Evolutionary conservation across 2,888 invertebrate genomes (phyloP), one percentile per base, ranked within the genome.

Genomic region (Apamea crenata): DNA sequence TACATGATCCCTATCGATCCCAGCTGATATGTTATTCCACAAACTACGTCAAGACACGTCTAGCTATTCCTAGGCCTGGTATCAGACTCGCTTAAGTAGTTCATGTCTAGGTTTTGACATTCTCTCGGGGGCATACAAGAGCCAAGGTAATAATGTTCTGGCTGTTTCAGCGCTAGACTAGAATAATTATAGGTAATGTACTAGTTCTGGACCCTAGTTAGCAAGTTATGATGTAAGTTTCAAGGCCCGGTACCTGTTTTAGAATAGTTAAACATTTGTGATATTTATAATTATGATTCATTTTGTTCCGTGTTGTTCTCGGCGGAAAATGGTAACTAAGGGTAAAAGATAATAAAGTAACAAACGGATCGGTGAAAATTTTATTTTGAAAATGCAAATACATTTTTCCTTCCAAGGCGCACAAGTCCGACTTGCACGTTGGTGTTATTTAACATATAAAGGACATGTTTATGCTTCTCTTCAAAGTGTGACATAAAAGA

Each of bases 171-270:
- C 56, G 44, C 53, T 50, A 70, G 74, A 65, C 69, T 72, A 67
- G 79, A 79, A 81, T 86, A 88, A 80, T 81, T 84, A 85, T 74
- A 61, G 56, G 63, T 74, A 70, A 66, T 74, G 77, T 68, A 36
- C 44, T 14, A 47, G 63, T 74, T 66, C 18, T 76, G 66, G 73
- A 77, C 71, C 72, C 29, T 65, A 66, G 53, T 87, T 84, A 78
- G 32, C 63, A 59, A 74, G 69, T 81, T 70, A 73, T 65, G 40
- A 68, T 65, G 69, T 74, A 75, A 69, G 84, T 77, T 87, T 56
- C 66, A 29, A 74, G 69, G 73, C 47, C 36, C 47, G 36, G 32
- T 66, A 69, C 32, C 40, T 69, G 78, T 66, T 65, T 65, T 72
- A 56, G 70, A 83, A 74, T 59, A 77, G 80, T 82, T 82, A 50